Evolutionary conservation across 2,797 vertebrate species (phyloP).

Genomic region (Pitangus sulphuratus): DNA sequence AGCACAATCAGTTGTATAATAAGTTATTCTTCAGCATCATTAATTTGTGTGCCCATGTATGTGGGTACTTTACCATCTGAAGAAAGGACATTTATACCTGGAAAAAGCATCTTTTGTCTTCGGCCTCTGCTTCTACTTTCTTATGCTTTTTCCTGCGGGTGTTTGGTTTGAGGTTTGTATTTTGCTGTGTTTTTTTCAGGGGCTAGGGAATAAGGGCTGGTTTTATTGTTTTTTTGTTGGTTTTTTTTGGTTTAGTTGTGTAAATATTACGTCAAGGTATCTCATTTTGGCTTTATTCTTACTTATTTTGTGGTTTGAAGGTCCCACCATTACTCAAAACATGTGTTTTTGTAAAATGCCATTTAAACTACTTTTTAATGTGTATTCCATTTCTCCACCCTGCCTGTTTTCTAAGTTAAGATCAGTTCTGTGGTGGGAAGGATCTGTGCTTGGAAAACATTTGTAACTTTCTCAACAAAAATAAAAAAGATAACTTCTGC

Average conservation of each 20-base stretch:
- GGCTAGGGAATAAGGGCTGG: neutral
- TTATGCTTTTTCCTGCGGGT: neutral
- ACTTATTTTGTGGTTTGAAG: neutral
- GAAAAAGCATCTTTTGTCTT: neutral
- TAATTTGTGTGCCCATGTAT: neutral
- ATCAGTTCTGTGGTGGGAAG: neutral
- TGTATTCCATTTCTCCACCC: neutral
- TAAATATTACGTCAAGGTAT: neutral
- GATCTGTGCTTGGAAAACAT: neutral
- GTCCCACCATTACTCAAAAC: neutral
- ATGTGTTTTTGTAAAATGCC: neutral
- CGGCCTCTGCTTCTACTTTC: neutral
- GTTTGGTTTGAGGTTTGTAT: neutral
- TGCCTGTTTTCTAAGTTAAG: neutral
- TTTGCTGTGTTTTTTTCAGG: accelerated
- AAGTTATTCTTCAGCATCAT: neutral
- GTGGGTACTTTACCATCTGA: neutral
- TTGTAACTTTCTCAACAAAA: neutral
- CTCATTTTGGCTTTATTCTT: neutral
- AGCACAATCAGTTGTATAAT: neutral
- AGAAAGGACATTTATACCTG: neutral
- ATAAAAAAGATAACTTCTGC: neutral
- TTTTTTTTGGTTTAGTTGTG: neutral
- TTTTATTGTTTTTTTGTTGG: neutral
- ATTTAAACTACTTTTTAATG: neutral